Evolutionary conservation across 2,888 invertebrate genomes (phyloP).

Genomic region (Hybos culiciformis): DNA sequence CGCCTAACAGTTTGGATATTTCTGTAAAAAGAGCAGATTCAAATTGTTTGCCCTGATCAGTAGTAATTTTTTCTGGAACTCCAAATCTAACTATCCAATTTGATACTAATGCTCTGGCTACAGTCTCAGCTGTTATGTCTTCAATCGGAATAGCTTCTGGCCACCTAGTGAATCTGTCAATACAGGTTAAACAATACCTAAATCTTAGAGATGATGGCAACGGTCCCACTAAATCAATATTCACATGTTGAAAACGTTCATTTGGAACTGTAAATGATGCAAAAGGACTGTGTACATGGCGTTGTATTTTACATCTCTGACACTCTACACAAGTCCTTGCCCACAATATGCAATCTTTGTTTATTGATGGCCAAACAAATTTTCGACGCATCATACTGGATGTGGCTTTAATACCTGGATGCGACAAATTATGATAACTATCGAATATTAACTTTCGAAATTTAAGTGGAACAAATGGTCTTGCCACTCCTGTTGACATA

Average conservation of each 20-base stretch:
- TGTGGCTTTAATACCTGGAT: constrained; percentile 5
- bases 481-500: neutral
- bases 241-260: neutral
- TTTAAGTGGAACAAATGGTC: constrained; percentile 2
- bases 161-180: neutral
- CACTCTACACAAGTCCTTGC: neutral
- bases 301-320: neutral
- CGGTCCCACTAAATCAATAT: neutral
- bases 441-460: constrained; percentile 7
- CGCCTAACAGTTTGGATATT: neutral
- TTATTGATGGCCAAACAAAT: constrained; percentile 6
- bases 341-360: neutral
- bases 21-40: constrained; percentile 3
- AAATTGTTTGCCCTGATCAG: neutral
- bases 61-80: neutral
- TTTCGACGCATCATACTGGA: neutral
- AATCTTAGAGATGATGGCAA: neutral
- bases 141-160: neutral
- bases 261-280: neutral
- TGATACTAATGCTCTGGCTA: neutral
- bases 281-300: constrained; percentile 1
- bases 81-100: constrained; percentile 4
- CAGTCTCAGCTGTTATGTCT: neutral
- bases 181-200: neutral
- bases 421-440: constrained; percentile 5